Conservation (phyloP, 2,888 invertebrate genomes). For the Conus canariensis region DNA sequence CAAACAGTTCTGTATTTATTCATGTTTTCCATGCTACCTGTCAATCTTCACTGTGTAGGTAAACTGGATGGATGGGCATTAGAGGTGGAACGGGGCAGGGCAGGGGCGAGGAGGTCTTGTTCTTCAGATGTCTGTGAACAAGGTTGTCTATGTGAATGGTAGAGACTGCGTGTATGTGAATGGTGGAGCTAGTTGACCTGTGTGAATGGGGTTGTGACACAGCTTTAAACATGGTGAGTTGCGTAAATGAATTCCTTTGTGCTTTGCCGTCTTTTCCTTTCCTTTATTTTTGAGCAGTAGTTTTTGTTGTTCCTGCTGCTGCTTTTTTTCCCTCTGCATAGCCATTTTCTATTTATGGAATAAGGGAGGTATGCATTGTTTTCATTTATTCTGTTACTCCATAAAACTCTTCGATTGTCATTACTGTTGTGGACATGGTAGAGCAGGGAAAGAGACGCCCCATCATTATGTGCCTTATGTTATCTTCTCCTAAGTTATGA, state of each 20-base stretch:
- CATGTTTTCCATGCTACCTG: not conserved
- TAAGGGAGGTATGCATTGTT: no score
- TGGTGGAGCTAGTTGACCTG: not conserved
- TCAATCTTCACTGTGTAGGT: not conserved
- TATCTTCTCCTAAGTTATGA: not conserved
- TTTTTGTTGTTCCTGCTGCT: not conserved
- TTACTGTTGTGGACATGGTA: not conserved
- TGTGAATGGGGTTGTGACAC: not conserved
- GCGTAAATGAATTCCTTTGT: no score
- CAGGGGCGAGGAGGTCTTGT: no score
- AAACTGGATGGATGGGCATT: not conserved
- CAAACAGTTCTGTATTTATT: not conserved
- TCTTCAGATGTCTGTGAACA: no score
- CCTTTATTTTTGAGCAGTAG: no score
- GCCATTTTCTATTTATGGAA: not conserved
- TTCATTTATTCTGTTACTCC: not conserved
- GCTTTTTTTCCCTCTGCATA: not conserved
- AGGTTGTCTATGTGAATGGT: not conserved
- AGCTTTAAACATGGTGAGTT: no score
- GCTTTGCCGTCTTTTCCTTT: no score
- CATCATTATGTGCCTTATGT: slow-evolving; percentile 3
- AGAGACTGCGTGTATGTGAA: not conserved
- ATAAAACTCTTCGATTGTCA: not conserved
- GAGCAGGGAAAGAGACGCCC: not conserved
- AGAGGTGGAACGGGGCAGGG: no score